Conservation (phyloP, 2,888 invertebrate genomes). For the Icerya purchasi region DNA sequence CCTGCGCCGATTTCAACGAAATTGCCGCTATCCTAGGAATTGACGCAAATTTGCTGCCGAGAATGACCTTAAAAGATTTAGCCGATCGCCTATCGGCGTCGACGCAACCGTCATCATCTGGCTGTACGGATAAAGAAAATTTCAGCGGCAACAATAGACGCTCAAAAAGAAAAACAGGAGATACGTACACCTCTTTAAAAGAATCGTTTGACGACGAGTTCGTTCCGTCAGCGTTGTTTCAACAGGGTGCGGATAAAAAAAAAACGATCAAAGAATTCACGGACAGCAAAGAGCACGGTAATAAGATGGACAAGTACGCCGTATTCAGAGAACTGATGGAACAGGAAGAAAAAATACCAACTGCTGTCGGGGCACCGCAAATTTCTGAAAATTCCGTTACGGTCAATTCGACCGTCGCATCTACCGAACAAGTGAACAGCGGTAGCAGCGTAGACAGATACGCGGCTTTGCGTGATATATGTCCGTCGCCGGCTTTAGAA, state of each 20-base stretch:
- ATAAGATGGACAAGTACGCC: constrained; percentile 54
- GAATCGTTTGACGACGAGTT: constrained; percentile 36
- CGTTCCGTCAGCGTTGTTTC: no score
- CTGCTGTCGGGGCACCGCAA: no score
- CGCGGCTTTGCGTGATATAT: constrained; percentile 51
- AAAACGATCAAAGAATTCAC: background rate
- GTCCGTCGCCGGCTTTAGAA: constrained; percentile 19
- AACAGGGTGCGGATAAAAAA: no score
- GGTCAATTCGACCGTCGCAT: constrained; percentile 27
- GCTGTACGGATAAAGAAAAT: constrained; percentile 9
- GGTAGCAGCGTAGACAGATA: constrained; percentile 42
- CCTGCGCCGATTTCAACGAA: constrained; percentile 60
- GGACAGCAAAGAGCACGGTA: background rate
- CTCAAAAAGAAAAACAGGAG: constrained; percentile 17
- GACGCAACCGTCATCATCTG: constrained; percentile 17
- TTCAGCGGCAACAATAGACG: constrained; percentile 21
- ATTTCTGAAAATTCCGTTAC: no score
- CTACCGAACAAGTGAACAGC: constrained; percentile 23
- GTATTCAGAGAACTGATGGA: constrained; percentile 65
- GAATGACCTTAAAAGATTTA: constrained; percentile 67
- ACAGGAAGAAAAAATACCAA: constrained; percentile 34
- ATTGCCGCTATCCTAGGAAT: constrained; percentile 52
- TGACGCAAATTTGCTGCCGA: constrained; percentile 53
- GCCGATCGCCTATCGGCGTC: constrained; percentile 47
- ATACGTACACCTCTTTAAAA: constrained; percentile 22